Evolutionary conservation across 2,113 vertebrate species (phyloP).

Genomic region (Ceyx margarethae): DNA sequence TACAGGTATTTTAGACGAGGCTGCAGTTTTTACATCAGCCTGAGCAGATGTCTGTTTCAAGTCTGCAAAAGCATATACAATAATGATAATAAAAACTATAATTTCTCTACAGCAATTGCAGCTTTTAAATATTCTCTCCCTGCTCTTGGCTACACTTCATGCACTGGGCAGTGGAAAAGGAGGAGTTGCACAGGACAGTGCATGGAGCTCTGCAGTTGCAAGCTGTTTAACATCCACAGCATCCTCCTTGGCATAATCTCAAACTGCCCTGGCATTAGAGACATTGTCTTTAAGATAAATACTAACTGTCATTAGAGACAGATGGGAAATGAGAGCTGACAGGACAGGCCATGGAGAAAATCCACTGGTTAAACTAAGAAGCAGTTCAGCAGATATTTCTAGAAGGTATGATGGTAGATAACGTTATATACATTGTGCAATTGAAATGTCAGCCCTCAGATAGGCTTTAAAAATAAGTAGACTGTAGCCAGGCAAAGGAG

Average conservation of each 20-base stretch:
- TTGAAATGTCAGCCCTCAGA: neutral
- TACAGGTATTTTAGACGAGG: too few relatives aligned
- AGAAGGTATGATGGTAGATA: neutral
- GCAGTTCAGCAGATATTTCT: neutral
- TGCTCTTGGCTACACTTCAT: neutral
- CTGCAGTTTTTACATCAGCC: too few relatives aligned
- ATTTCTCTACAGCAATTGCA: neutral
- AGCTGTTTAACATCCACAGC: neutral
- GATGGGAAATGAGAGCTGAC: neutral
- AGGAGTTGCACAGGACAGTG: neutral
- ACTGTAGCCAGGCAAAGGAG: neutral
- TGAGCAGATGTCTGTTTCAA: too few relatives aligned
- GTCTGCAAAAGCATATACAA: too few relatives aligned
- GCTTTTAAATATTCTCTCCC: neutral
- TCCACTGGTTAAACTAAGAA: neutral
- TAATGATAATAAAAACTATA: too few relatives aligned
- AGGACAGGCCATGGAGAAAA: neutral
- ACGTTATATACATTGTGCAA: neutral
- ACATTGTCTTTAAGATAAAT: neutral
- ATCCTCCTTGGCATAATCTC: neutral
- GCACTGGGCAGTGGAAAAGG: rapidly evolving
- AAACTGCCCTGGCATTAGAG: neutral
- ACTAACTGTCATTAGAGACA: neutral
- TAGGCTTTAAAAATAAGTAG: neutral
- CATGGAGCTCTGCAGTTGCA: neutral